Conservation (phyloP, 2,113 vertebrate species). For the Tympanuchus pallidicinctus region DNA sequence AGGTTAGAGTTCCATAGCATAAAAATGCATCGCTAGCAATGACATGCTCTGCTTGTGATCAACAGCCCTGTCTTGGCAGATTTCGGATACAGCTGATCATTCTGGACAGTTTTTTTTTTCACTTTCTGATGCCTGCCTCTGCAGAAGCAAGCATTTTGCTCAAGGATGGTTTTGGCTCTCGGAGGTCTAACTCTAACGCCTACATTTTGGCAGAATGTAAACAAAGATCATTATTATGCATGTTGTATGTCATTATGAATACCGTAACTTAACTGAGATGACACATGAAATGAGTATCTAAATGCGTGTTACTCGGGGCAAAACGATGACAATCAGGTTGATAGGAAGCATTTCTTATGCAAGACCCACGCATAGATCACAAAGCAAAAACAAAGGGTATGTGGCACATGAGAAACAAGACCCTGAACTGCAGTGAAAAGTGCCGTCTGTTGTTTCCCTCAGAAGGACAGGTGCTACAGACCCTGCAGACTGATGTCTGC, state of each 20-base stretch:
- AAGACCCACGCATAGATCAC: neutral
- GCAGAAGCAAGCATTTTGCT: constrained; percentile 32
- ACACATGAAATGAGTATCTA: constrained; percentile 43
- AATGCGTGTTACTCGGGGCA: constrained; percentile 36
- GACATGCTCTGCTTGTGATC: constrained; percentile 73
- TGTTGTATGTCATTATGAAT: constrained; percentile 52
- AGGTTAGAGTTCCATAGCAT: constrained; percentile 77
- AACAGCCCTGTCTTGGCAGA: constrained; percentile 59
- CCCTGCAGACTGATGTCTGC: neutral
- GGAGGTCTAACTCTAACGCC: constrained; percentile 41
- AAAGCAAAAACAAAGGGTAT: neutral
- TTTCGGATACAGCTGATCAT: constrained; percentile 27
- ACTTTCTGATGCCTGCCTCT: constrained; percentile 26
- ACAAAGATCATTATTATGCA: constrained; percentile 38
- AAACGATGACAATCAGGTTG: neutral
- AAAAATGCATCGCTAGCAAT: constrained; percentile 71
- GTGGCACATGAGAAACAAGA: constrained; percentile 26
- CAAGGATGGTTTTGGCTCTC: constrained; percentile 41
- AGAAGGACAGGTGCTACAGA: neutral
- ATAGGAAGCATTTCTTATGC: neutral
- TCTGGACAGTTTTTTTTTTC: neutral
- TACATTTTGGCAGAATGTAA: constrained; percentile 75
- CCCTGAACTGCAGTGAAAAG: neutral
- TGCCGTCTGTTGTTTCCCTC: neutral
- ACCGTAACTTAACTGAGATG: constrained; percentile 45